Conservation (phyloP, 2,888 invertebrate species). For the Thymelicus sylvestris region DNA sequence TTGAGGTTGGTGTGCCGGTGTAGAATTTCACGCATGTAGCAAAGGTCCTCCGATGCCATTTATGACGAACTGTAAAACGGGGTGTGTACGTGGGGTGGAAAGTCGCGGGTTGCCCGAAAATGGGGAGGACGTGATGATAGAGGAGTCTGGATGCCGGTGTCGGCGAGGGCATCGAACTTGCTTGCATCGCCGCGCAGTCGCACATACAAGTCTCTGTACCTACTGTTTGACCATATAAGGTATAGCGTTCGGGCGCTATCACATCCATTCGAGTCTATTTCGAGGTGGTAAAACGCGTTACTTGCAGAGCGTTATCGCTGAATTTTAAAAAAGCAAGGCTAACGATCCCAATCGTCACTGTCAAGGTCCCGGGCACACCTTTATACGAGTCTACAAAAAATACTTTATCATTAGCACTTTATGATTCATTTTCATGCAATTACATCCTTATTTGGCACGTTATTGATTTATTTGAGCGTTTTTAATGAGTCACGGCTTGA, state of each 20-base stretch:
- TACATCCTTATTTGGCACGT: conserved; percentile 40
- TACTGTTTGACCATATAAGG: conserved; percentile 81
- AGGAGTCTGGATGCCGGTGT: conserved; percentile 48
- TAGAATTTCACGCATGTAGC: conserved; percentile 79
- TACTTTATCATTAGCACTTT: conserved; percentile 25
- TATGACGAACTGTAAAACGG: conserved; percentile 60
- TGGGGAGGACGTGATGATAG: conserved; percentile 30
- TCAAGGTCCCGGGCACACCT: conserved; percentile 60
- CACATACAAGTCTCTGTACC: conserved; percentile 73
- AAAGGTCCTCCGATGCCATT: conserved; percentile 81
- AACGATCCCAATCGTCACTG: conserved; percentile 59
- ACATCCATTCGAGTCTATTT: conserved; percentile 68
- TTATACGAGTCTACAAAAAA: conserved; percentile 18
- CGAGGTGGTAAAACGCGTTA: conserved; percentile 55
- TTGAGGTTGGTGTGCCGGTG: conserved; percentile 55
- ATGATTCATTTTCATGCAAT: conserved; percentile 37
- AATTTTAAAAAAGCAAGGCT: conserved; percentile 47
- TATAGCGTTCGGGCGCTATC: conserved; percentile 62
- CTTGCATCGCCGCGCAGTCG: conserved; percentile 80
- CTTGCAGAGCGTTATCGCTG: conserved; percentile 45
- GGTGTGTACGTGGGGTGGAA: conserved; percentile 44
- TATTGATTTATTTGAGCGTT: conserved; percentile 39
- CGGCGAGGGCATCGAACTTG: conserved; percentile 76
- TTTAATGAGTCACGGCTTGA: conserved; percentile 42
- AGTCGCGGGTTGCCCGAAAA: conserved; percentile 44